Conservation (phyloP, 2,113 vertebrate genomes). For the Petroica traversi region DNA sequence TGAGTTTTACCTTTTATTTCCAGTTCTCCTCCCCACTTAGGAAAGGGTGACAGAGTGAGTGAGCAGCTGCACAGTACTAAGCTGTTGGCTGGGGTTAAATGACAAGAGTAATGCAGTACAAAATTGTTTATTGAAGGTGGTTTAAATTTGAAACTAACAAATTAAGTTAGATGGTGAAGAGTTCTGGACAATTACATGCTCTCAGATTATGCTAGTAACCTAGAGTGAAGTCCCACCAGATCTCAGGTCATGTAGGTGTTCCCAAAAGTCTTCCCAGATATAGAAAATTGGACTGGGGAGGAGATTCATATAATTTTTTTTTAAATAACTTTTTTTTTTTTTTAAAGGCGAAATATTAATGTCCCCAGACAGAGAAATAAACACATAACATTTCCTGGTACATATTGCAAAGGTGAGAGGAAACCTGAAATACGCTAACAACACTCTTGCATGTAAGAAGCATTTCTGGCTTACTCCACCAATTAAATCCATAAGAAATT, state of each 20-base stretch:
- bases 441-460: not conserved
- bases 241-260: not conserved
- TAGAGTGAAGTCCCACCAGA: not conserved
- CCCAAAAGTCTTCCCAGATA: not conserved
- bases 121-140: not conserved
- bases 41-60: not conserved
- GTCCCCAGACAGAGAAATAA: not conserved
- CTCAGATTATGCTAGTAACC: not conserved
- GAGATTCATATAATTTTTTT: rapidly evolving
- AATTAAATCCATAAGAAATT: not conserved
- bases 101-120: not conserved
- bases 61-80: not conserved
- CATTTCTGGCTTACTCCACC: not conserved
- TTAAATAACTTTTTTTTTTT: rapidly evolving
- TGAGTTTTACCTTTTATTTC: not conserved
- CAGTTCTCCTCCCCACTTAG: not conserved
- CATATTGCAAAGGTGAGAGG: not conserved
- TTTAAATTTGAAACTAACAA: not conserved
- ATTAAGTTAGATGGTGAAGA: not conserved
- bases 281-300: not conserved
- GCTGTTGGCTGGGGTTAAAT: not conserved
- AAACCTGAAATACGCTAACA: not conserved
- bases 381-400: not conserved
- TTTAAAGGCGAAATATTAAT: not conserved
- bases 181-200: not conserved